Evolutionary conservation across 2,797 vertebrate species (phyloP), one percentile per base, ranked within the genome.

Genomic region (Hippoglossus hippoglossus): DNA sequence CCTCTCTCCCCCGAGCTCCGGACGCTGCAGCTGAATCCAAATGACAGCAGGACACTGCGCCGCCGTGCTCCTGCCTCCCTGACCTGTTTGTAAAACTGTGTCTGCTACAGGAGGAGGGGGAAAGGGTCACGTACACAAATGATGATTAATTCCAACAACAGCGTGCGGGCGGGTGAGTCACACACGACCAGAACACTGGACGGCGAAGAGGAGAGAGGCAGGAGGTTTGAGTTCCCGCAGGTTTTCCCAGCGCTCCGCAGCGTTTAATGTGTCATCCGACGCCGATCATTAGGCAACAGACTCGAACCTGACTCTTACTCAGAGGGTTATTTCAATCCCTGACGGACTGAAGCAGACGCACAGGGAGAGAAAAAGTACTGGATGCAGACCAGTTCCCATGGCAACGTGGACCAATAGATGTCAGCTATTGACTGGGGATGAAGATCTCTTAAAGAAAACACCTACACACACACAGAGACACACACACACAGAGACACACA

Each of bases 321-420:
- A 53, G 22, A 84, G 66, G 78, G 78, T 83, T 88, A 84, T 88
- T 89, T 87, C 79, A 71, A 79, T 77, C 81, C 70, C 68, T 82
- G 82, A 88, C 63, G 86, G 87, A 85, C 91, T 82, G 77, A 86
- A 67, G 55, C 67, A 86, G 77, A 90, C 74, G 58, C 71, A 58
- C 76, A 57, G 71, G 58, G 71, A 41, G 71, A 86, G 86, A 81
- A 9, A 85, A 83, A 82, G 80, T 77, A 78, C 75, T 75, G 67
- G 76, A 87, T 85, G 82, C 79, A 82, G 85, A 92, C 84, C 87
- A 75, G 93, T 94, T 95, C 87, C 94, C 93, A 94, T 94, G 89
- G 94, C 76, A 94, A 94, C 94, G 72, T 54, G 25, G 83, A 87
- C 84, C 90, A 91, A 84, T 84, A 85, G 84, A 90, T 87, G 89